phyloP scores from a whole-genome alignment of 2,888 invertebrate genomes.

The Nephrotoma appendiculata region DNA sequence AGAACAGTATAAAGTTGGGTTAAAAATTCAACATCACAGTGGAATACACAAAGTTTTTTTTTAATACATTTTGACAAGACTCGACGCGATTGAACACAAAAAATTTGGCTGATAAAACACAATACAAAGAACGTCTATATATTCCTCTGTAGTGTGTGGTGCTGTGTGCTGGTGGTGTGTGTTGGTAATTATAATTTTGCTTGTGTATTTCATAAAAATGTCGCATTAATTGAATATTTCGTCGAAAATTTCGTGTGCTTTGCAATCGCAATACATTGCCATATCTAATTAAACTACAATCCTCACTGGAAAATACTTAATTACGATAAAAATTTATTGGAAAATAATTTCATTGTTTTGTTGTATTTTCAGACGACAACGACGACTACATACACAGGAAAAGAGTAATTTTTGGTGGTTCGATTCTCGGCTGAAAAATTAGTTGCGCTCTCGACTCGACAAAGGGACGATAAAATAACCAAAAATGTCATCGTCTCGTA shows the following conservation, averaged over 20 bases:
- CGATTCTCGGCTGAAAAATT: neutral
- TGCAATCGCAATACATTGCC: neutral
- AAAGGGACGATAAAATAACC: neutral
- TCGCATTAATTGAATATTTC: neutral
- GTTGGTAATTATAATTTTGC: neutral
- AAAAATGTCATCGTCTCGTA: neutral
- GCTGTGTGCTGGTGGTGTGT: neutral
- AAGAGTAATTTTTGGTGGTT: neutral
- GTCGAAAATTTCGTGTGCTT: neutral
- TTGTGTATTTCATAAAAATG: neutral
- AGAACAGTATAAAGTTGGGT: neutral
- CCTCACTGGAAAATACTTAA: neutral
- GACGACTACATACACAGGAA: neutral
- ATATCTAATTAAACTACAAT: neutral
- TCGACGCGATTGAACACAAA: neutral
- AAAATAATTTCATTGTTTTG: neutral
- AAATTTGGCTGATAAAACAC: neutral
- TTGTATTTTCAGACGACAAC: neutral
- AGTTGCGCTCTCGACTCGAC: neutral
- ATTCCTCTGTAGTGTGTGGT: neutral
- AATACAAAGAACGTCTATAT: neutral
- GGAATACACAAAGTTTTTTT: neutral
- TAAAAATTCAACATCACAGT: neutral
- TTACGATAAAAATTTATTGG: neutral
- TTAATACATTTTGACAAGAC: neutral